Evolutionary conservation across 2,797 vertebrate species (phyloP), one percentile per base, ranked within the genome.

Genomic region (Phoeniculus purpureus): DNA sequence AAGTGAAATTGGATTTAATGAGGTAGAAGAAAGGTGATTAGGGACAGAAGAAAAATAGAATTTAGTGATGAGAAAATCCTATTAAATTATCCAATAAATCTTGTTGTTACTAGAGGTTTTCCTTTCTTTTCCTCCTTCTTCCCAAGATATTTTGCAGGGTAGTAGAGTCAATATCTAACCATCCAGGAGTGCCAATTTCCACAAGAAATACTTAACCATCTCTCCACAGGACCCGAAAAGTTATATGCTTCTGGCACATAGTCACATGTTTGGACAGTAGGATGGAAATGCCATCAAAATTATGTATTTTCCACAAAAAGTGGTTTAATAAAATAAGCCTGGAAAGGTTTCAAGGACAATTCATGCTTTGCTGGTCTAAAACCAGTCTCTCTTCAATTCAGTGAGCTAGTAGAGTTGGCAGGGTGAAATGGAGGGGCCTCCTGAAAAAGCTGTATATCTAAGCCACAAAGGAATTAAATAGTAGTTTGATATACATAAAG

Each of bases 1-100:
- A 90, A 83, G 56, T 90, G 66, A 95, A 94, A 93, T 93, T 91
- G 90, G 86, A 89, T 94, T 94, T 95, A 96, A 96, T 96, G 94
- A 94, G 90, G 84, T 95, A 95, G 93, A 94, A 92, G 88, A 94
- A 95, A 95, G 93, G 95, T 96, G 95, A 94, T 96, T 94, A 96
- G 90, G 31, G 50, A 75, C 62, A 89, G 88, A 94, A 93, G 82
- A 95, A 95, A 95, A 95, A 89, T 85, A 96, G 81, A 94, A 94
- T 95, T 95, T 95, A 96, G 88, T 89, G 84, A 94, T 87, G 92
- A 92, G 81, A 96, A 96, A 94, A 95, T 95, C 66, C 62, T 95
- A 40, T 90, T 96, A 96, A 95, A 92, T 95, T 92, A 93, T 90
- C 66, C 70, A 80, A 70, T 95, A 91, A 89, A 93, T 96, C 91